Conservation (phyloP, 92 coral and sea anemone genomes). For the Epizoanthus scotinus region DNA sequence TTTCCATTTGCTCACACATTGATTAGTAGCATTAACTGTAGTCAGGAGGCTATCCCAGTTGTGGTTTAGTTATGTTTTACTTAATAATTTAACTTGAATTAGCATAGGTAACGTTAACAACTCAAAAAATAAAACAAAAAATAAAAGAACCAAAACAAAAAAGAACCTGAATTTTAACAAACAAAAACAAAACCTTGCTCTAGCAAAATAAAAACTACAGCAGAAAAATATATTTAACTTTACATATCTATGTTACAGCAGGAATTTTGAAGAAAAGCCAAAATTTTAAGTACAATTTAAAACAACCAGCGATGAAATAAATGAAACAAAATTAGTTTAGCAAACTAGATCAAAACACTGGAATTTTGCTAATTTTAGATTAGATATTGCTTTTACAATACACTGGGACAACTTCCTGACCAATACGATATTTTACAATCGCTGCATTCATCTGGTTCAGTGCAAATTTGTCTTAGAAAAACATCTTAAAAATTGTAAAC, state of each 20-base stretch:
- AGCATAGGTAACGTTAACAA: neutral
- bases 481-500: neutral
- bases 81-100: neutral
- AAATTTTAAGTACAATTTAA: too few relatives aligned
- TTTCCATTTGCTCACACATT: constrained; percentile 96
- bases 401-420: constrained; percentile 38
- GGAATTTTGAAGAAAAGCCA: too few relatives aligned
- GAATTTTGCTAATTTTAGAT: too few relatives aligned
- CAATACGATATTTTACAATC: neutral
- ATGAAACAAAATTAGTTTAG: neutral
- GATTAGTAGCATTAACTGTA: constrained; percentile 45
- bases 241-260: too few relatives aligned
- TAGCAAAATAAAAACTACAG: too few relatives aligned
- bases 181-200: too few relatives aligned
- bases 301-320: neutral
- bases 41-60: constrained; percentile 23
- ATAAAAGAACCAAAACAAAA: too few relatives aligned
- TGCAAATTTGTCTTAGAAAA: neutral
- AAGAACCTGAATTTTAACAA: too few relatives aligned
- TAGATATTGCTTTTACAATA: neutral
- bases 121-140: too few relatives aligned
- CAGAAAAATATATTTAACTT: too few relatives aligned
- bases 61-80: neutral
- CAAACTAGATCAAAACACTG: neutral
- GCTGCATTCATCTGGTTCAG: neutral